Evolutionary conservation across 1,140 invertebrate genomes (phyloP), one percentile per base, ranked within the genome.

Genomic region (Ceratosolen fusciceps): DNA sequence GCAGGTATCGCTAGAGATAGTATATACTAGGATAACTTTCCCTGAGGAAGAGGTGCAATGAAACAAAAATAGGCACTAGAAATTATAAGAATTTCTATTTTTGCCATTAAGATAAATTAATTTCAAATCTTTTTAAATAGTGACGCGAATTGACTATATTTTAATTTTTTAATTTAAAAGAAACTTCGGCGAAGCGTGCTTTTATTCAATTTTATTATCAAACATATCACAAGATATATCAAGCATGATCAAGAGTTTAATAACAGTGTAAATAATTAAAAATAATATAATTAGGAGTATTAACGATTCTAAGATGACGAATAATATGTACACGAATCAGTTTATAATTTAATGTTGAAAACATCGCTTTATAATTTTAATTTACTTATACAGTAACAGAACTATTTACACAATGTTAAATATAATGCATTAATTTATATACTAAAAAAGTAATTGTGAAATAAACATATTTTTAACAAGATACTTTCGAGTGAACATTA

Each of bases 381-480:
- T 56, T 26, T 71, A 56, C 34, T 54, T 71, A 81, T 77, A 74
- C 70, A 76, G 70, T 82, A 75, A 79, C 52, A 80, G 39, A 78
- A 79, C 37, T 82, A 81, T 82, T 83, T 83, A 83, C 74, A 82
- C 73, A 79, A 77, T 81, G 70, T 85, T 83, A 80, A 70, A 83
- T 54, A 75, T 81, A 67, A 77, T 52, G 80, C 79, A 83, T 83
- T 82, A 82, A 83, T 80, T 80, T 81, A 81, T 84, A 80, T 79
- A 76, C 31, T 62, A 71, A 80, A 77, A 73, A n/a, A 75, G 73
- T 47, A 81, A 70, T 77, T 79, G 78, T 79, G 47, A 79, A 83
- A 83, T 83, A 81, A 83, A 81, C 72, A 79, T 81, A 81, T 83
- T 81, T 83, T 83, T 79, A 83, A 83, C 80, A 82, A 62, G 39